Percentiles rank a stretch among this genome's conserved stretches.
Conservation (phyloP, 2,113 vertebrate species). For the Zosterops pallidus region DNA sequence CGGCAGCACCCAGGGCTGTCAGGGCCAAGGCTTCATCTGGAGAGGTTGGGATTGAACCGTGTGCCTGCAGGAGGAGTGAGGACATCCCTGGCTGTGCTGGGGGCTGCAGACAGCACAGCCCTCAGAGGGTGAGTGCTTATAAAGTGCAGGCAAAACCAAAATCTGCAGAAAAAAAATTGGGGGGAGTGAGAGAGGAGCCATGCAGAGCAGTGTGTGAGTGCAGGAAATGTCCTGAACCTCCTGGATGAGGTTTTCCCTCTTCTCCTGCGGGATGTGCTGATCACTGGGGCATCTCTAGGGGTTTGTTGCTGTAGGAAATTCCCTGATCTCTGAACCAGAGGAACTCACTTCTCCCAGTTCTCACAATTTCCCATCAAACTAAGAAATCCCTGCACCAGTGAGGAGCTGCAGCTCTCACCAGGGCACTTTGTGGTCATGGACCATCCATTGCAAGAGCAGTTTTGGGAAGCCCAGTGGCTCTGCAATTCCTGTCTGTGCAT, state of each 20-base stretch:
- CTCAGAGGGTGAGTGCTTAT: background rate
- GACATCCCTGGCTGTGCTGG: fast-evolving
- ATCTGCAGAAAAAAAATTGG: background rate
- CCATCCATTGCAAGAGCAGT: background rate
- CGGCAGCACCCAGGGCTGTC: background rate
- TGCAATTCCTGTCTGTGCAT: background rate
- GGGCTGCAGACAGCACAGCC: background rate
- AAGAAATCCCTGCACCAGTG: background rate
- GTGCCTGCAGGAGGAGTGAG: background rate
- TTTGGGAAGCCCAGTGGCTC: background rate
- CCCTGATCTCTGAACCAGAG: background rate
- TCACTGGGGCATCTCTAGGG: background rate
- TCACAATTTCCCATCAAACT: fast-evolving
- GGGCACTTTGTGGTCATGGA: background rate
- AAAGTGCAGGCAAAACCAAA: background rate
- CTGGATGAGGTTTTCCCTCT: background rate
- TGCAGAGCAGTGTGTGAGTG: background rate
- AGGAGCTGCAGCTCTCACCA: background rate
- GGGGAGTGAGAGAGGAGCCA: fast-evolving
- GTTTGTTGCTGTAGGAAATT: background rate
- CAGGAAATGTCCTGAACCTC: background rate
- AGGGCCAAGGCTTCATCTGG: fast-evolving
- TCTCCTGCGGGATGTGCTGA: fast-evolving
- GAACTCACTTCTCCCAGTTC: background rate
- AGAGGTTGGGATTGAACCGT: background rate